These are phyloP conservation scores for Laodelphax striatellus DNA, from an alignment of 1,140 invertebrate species.

Conservation along the genomic window DNA sequence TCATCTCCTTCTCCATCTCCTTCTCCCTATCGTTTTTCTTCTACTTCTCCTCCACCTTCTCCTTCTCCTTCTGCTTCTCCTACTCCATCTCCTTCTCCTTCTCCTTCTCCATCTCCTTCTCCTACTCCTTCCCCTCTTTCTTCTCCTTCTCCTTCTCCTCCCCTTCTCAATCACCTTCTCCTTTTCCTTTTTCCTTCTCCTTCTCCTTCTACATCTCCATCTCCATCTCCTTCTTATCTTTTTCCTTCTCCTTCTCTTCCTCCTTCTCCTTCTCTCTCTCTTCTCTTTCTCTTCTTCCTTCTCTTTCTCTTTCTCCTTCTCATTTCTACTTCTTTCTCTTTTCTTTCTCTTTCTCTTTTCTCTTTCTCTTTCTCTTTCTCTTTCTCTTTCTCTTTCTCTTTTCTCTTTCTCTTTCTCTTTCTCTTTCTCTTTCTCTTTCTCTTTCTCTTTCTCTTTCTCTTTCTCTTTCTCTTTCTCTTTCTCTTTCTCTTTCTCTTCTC, in stretches of 20 bases:
- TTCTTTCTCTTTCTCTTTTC: background rate
- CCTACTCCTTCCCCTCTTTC: background rate
- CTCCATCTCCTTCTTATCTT: conserved; percentile 4
- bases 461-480: conserved; percentile 11
- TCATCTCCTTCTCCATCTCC: background rate
- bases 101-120: background rate
- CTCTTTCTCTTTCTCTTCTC: conserved; percentile 13
- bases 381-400: conserved; percentile 9
- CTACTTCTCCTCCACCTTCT: background rate
- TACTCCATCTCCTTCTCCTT: background rate
- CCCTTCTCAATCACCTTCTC: background rate
- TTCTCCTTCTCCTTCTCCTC: conserved; percentile 4
- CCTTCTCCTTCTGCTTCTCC: background rate
- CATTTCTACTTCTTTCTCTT: background rate
- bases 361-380: background rate
- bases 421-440: conserved; percentile 9
- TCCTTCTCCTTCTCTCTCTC: background rate
- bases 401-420: conserved; percentile 18
- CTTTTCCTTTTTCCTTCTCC: conserved; percentile 2
- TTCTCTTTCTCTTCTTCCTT: background rate
- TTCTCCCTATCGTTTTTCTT: background rate
- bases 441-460: conserved; percentile 4
- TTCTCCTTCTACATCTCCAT: conserved; percentile 3
- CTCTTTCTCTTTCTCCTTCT: background rate
- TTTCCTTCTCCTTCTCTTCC: conserved; percentile 1